Evolutionary conservation across 2,888 invertebrate genomes (phyloP).

Genomic region (Tipula unca): DNA sequence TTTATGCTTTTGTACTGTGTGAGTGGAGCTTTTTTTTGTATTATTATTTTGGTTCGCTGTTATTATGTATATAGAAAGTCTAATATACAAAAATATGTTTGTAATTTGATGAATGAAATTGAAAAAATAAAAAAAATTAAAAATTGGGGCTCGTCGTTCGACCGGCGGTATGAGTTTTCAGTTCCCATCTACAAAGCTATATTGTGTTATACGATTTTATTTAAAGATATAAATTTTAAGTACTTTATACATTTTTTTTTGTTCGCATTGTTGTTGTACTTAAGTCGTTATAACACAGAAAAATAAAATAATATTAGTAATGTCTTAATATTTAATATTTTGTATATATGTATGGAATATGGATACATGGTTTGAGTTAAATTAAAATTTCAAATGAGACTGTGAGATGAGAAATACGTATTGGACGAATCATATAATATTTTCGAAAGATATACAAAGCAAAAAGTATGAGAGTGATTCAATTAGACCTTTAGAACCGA

Average conservation of each 20-base stretch:
- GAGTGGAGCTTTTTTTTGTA: neutral
- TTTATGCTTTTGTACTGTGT: neutral
- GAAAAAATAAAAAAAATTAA: neutral
- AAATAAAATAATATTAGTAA: neutral
- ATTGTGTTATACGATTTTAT: neutral
- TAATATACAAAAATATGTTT: neutral
- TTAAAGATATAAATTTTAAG: neutral
- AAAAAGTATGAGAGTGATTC: neutral
- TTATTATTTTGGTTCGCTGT: neutral
- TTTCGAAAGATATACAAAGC: too few species aligned
- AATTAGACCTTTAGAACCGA: neutral
- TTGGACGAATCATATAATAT: too few species aligned
- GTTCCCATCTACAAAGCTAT: neutral
- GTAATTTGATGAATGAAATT: constrained; percentile 1
- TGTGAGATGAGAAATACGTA: neutral
- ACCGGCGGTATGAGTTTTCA: neutral
- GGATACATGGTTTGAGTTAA: neutral
- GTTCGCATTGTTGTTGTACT: neutral
- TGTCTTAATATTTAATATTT: neutral
- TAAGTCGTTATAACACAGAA: neutral
- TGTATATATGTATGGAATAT: too few species aligned
- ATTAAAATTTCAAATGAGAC: neutral
- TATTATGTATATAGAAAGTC: neutral
- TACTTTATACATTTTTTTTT: neutral
- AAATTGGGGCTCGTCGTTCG: neutral